Percentiles rank a stretch among this genome's conserved stretches.
Conservation (phyloP, 1,140 invertebrate species). For the Hermatobates lingyangjiaoensis region DNA sequence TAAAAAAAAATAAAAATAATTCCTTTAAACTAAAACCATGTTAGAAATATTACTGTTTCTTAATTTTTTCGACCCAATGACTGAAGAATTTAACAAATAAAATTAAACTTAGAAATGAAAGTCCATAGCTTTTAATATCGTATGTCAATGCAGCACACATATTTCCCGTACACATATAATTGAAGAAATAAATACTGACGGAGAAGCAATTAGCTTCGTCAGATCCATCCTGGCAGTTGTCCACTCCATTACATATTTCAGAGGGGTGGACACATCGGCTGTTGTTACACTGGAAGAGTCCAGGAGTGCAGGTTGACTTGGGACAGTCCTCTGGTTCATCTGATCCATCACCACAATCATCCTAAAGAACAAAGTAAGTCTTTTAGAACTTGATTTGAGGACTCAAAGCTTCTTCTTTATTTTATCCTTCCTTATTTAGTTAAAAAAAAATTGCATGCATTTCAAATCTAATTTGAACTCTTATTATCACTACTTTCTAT, state of each 20-base stretch:
- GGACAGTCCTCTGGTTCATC: conserved; percentile 52
- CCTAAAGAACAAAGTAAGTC: conserved; percentile 23
- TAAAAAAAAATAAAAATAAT: too few relatives aligned
- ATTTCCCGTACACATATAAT: not conserved
- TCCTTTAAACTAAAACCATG: too few relatives aligned
- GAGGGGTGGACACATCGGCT: conserved; percentile 41
- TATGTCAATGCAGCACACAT: not conserved
- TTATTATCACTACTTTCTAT: too few relatives aligned
- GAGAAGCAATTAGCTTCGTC: conserved; percentile 30
- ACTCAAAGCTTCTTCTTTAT: too few relatives aligned
- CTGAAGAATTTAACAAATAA: too few relatives aligned
- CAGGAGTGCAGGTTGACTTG: conserved; percentile 48
- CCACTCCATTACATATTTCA: conserved; percentile 44
- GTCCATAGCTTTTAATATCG: not conserved
- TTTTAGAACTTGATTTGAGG: too few relatives aligned
- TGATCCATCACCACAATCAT: conserved; percentile 61
- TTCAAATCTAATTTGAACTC: too few relatives aligned
- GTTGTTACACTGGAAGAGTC: conserved; percentile 58
- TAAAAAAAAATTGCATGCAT: too few relatives aligned
- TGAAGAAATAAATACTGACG: conserved; percentile 6
- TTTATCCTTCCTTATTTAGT: too few relatives aligned
- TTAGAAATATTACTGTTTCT: too few relatives aligned
- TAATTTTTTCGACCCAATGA: too few relatives aligned
- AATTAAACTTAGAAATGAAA: too few relatives aligned
- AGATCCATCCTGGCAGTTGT: conserved; percentile 40